Evolutionary conservation across 2,113 vertebrate genomes (phyloP), one percentile per base, ranked within the genome.

Genomic region (Odontophorus gujanensis): DNA sequence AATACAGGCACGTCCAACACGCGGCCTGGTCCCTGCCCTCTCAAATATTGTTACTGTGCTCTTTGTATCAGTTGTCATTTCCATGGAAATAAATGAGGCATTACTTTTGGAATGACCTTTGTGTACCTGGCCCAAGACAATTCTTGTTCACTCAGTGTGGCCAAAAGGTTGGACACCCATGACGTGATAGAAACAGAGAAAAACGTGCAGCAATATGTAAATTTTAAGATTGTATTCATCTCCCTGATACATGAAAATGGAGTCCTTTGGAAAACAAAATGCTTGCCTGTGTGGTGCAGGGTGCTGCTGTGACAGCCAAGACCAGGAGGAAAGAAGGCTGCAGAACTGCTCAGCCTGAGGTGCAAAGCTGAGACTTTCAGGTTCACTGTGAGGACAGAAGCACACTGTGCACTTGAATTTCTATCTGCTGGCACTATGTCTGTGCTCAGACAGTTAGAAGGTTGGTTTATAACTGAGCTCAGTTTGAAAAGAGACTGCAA

Each of bases 361-460:
- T 92, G 81, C 86, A 94, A 77, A 81, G 9, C 3, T 42, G 11
- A 79, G 28, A 75, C 40, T 89, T 93, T 84, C 74, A 69, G 57
- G 63, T 89, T 86, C 92, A 78, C 61, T 84, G 45, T 69, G 77
- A 81, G 62, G 90, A 94, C 89, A 92, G 81, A 96, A 89, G 81
- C 91, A 47, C 73, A 81, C 65, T 88, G 74, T 95, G 88, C 62
- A 34, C 67, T 92, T 76, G 81, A 65, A 79, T 90, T 92, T 92
- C 94, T 90, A 79, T 53, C 66, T 84, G 40, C 53, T 89, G 87
- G 91, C 93, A 76, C 51, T 75, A 9, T 47, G 59, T 10, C 48
- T 50, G 1, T 50, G 75, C 40, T 22, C 85, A 72, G 85, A 24
- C 59, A 84, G 73, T 68, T 57, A 91, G 78, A 78, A 65, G 57